Percentiles rank a stretch among this genome's conserved stretches.
These are phyloP conservation scores for Catharus bicknelli DNA, from an alignment of 2,113 vertebrate species.

Conservation along the genomic window DNA sequence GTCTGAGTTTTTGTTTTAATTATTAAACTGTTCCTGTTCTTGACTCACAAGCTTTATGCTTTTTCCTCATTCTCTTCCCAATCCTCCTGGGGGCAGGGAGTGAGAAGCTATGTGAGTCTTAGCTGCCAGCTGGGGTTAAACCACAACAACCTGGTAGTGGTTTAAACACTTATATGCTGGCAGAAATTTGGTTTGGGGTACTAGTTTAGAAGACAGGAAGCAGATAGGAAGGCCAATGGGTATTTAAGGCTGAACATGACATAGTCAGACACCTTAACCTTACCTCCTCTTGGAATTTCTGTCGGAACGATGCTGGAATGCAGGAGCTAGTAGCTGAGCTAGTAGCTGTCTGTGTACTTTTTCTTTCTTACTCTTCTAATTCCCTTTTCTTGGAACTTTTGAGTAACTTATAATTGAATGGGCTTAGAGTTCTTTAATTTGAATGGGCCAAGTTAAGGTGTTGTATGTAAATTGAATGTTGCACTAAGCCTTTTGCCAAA, in stretches of 20 bases:
- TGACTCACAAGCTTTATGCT: neutral
- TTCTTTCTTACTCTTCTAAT: neutral
- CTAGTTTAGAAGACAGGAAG: neutral
- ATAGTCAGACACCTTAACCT: neutral
- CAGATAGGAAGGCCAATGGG: neutral
- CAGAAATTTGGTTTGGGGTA: neutral
- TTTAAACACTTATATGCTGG: neutral
- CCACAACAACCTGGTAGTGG: neutral
- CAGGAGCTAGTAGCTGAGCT: neutral
- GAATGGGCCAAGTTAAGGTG: neutral
- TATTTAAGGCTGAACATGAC: neutral
- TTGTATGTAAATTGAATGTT: neutral
- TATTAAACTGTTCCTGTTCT: neutral
- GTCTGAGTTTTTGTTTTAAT: neutral
- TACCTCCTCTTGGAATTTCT: neutral
- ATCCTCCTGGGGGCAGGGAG: accelerated
- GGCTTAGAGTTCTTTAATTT: too few relatives aligned
- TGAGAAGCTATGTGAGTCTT: neutral
- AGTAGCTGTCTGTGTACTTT: neutral
- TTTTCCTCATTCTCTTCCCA: neutral
- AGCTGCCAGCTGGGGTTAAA: neutral
- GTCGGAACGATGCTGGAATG: neutral
- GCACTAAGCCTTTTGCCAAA: neutral
- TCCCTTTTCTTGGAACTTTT: neutral
- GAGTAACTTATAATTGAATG: neutral